Conservation (phyloP, 2,113 vertebrate species). For the Gambusia holbrooki region DNA sequence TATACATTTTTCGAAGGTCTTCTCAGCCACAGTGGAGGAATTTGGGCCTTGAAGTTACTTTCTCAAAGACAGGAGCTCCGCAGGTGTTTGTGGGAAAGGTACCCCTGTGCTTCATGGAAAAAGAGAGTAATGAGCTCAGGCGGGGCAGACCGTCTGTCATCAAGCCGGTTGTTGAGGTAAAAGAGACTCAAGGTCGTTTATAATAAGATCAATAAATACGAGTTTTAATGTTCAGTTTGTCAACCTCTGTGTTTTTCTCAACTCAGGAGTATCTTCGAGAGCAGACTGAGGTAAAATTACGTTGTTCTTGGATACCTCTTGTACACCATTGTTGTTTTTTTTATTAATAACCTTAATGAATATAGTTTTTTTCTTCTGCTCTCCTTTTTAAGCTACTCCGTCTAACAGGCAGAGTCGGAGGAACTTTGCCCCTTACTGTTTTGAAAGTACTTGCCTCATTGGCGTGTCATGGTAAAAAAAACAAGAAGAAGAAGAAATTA, state of each 20-base stretch:
- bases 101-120: conserved; percentile 91
- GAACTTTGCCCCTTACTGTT: conserved; percentile 87
- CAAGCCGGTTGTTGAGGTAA: conserved; percentile 89
- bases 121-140: conserved; percentile 89
- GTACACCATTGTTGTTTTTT: background rate
- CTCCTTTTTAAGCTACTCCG: conserved; percentile 82
- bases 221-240: background rate
- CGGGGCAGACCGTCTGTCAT: conserved; percentile 87
- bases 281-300: conserved; percentile 88
- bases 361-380: background rate
- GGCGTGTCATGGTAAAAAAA: conserved; percentile 92
- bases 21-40: conserved; percentile 82
- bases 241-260: conserved; percentile 3
- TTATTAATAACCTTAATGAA: background rate
- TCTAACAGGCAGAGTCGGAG: conserved; percentile 84
- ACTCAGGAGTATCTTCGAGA: conserved; percentile 91
- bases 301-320: background rate
- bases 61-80: conserved; percentile 77
- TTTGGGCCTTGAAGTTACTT: conserved; percentile 87
- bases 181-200: background rate
- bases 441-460: conserved; percentile 94
- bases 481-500: background rate
- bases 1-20: conserved; percentile 77
- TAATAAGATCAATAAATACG: background rate
- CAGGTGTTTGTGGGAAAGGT: conserved; percentile 86